Percentiles rank a stretch among this genome's conserved stretches.
Evolutionary conservation across 2,797 vertebrate species (phyloP).

Genomic region (Falco columbarius): DNA sequence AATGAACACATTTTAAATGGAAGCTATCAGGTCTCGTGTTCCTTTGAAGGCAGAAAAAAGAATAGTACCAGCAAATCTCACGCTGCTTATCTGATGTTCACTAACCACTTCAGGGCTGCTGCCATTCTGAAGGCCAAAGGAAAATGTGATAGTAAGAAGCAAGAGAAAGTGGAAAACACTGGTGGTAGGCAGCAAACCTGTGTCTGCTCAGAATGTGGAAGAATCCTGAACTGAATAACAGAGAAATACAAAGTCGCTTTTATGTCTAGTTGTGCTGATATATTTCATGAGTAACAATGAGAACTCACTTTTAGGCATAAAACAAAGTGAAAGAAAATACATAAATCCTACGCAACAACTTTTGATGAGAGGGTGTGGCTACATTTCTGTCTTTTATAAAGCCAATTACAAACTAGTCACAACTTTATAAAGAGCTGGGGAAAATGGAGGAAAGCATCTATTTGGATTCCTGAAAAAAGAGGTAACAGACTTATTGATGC

Average conservation of each 20-base stretch:
- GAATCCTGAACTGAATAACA: neutral
- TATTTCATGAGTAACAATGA: neutral
- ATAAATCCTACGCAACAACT: neutral
- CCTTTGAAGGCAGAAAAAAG: slow-evolving; percentile 6
- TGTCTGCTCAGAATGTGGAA: neutral
- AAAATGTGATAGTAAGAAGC: neutral
- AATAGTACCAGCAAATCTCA: neutral
- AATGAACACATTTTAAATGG: slow-evolving; percentile 4
- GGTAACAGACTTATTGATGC: neutral
- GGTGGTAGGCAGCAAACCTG: neutral
- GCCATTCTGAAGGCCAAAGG: neutral
- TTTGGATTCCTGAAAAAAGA: neutral
- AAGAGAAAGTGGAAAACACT: neutral
- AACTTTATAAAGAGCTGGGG: neutral
- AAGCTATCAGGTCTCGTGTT: neutral
- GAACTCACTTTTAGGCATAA: neutral
- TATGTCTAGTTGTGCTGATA: neutral
- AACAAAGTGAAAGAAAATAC: neutral
- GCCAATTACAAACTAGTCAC: neutral
- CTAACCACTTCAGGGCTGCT: neutral
- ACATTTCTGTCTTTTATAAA: neutral
- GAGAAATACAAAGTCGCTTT: neutral
- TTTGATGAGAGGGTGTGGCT: neutral
- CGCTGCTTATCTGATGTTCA: neutral
- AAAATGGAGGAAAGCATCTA: neutral